Evolutionary conservation across 1,140 invertebrate species (phyloP).

Genomic region (Hylaeus anthracinus): DNA sequence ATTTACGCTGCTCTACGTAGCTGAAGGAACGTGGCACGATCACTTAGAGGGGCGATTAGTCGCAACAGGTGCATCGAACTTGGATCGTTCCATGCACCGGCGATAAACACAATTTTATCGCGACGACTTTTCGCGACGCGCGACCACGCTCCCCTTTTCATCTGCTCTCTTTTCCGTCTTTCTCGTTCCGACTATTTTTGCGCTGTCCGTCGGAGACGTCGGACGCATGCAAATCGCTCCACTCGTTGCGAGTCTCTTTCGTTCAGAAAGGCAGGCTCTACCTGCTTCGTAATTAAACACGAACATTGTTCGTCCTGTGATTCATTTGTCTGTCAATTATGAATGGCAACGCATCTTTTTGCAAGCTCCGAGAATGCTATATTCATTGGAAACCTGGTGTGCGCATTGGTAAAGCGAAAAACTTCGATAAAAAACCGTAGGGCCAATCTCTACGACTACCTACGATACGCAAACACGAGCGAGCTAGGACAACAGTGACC

Average conservation of each 20-base stretch:
- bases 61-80: constrained; percentile 63
- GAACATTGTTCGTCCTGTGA: background rate
- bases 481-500: too few relatives aligned
- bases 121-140: constrained; percentile 14
- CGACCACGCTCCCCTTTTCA: background rate
- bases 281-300: background rate
- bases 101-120: constrained; percentile 31
- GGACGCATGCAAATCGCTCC: background rate
- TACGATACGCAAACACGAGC: too few relatives aligned
- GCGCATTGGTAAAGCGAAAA: too few relatives aligned
- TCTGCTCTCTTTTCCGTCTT: background rate
- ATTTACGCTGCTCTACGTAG: constrained; percentile 55
- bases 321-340: background rate
- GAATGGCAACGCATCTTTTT: too few relatives aligned
- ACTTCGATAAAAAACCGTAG: too few relatives aligned
- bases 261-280: background rate
- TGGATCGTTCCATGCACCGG: constrained; percentile 20
- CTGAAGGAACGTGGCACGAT: constrained; percentile 61
- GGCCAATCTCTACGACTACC: too few relatives aligned
- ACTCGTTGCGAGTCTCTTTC: background rate
- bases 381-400: too few relatives aligned
- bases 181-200: background rate
- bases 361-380: too few relatives aligned
- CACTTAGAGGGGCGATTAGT: constrained; percentile 61
- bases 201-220: background rate